phyloP scores from a whole-genome alignment of 2,113 vertebrate genomes.

The Zapus hudsonius region DNA sequence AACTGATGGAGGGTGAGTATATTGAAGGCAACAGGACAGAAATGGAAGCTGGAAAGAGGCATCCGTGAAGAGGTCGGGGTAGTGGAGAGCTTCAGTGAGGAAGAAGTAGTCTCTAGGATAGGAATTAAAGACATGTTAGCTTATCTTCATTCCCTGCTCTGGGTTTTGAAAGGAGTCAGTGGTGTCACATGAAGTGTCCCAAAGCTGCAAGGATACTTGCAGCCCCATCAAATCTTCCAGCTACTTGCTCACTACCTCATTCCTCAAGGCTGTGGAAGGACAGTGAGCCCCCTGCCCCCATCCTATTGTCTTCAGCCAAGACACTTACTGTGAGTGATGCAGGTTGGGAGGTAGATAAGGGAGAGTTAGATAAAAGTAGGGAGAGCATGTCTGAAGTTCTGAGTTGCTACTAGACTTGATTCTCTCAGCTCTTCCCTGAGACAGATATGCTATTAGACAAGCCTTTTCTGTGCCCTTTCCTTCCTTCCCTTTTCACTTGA shows the following conservation, averaged over 20 bases:
- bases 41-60: conserved; percentile 22
- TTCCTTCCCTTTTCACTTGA: background rate
- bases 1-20: background rate
- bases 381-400: background rate
- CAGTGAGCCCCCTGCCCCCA: rapidly evolving
- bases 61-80: background rate
- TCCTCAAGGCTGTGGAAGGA: background rate
- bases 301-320: background rate
- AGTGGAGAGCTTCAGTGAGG: background rate
- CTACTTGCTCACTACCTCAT: background rate
- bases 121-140: background rate
- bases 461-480: rapidly evolving
- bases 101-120: conserved; percentile 15
- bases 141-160: background rate
- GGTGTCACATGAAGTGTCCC: background rate
- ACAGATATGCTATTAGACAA: background rate
- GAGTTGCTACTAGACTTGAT: background rate
- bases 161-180: background rate
- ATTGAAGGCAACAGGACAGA: conserved; percentile 36
- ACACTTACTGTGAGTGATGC: background rate
- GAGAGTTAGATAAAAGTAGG: background rate
- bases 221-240: background rate
- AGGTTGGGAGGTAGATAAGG: background rate
- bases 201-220: background rate
- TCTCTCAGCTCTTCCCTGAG: background rate